A percentile compares a stretch with the other conserved stretches of the same genome.
phyloP scores from a whole-genome alignment of 1,140 invertebrate genomes.

The Camponotus vicinus region DNA sequence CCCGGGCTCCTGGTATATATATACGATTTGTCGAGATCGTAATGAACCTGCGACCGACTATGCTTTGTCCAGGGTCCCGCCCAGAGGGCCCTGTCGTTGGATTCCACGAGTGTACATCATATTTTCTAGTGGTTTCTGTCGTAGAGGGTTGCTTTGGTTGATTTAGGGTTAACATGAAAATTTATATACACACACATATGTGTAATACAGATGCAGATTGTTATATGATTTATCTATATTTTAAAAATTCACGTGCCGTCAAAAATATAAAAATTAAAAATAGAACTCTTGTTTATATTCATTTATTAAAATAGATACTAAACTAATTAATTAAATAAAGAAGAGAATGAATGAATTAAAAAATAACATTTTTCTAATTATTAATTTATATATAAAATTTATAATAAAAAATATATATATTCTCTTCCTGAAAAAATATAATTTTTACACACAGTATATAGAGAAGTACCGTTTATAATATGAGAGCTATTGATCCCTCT shows the following conservation, averaged over 20 bases:
- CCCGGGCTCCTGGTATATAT: conserved; percentile 35
- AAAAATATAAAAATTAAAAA: conserved; percentile 10
- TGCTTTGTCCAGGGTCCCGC: conserved; percentile 40
- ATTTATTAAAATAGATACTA: neutral
- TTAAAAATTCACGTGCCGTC: neutral
- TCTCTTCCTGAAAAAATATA: neutral
- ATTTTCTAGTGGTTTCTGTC: conserved; percentile 18
- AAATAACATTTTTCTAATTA: neutral
- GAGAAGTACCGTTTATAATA: neutral
- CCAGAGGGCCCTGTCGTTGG: conserved; percentile 27
- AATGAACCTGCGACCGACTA: conserved; percentile 54
- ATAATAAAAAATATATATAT: neutral
- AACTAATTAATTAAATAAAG: neutral
- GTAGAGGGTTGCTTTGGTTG: conserved; percentile 25
- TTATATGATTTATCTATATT: neutral
- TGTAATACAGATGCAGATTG: neutral
- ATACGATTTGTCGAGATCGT: conserved; percentile 57
- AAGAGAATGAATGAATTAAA: neutral
- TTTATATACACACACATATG: neutral
- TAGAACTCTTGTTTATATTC: neutral
- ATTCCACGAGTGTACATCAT: conserved; percentile 53
- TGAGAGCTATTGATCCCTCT: neutral
- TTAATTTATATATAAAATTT: neutral
- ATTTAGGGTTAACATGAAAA: conserved; percentile 27
- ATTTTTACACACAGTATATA: neutral